Evolutionary conservation across 2,888 invertebrate genomes (phyloP).

Genomic region (Lasioglossum zephyrum): DNA sequence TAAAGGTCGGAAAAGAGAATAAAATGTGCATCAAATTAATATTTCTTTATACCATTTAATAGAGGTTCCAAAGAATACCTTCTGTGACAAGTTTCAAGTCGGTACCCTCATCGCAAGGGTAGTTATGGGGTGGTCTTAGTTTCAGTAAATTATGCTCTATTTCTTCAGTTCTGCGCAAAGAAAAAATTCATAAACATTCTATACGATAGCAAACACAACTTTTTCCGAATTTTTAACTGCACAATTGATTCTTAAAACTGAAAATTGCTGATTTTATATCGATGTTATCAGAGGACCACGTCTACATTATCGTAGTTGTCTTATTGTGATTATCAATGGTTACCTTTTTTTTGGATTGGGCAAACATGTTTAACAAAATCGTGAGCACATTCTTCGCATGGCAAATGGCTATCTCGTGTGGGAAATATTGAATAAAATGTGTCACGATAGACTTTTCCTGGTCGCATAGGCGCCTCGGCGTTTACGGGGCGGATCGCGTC

Average conservation of each 20-base stretch:
- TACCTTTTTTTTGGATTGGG: neutral
- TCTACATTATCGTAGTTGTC: too few relatives aligned
- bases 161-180: too few relatives aligned
- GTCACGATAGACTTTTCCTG: neutral
- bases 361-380: neutral
- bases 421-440: neutral
- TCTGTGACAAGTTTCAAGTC: neutral
- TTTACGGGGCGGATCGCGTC: neutral
- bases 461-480: constrained; percentile 23
- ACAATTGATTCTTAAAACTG: too few relatives aligned
- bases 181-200: neutral
- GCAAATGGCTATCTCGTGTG: neutral
- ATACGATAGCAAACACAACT: neutral
- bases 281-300: too few relatives aligned
- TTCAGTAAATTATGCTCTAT: too few relatives aligned
- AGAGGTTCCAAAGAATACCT: neutral
- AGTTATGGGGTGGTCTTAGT: too few relatives aligned
- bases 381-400: neutral
- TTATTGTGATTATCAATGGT: too few relatives aligned
- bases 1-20: neutral
- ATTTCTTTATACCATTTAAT: neutral
- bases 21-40: neutral
- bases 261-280: too few relatives aligned
- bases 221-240: too few relatives aligned
- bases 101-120: too few relatives aligned